These are phyloP conservation scores for Pantala flavescens DNA, from an alignment of 1,140 invertebrate species.

Conservation along the genomic window DNA sequence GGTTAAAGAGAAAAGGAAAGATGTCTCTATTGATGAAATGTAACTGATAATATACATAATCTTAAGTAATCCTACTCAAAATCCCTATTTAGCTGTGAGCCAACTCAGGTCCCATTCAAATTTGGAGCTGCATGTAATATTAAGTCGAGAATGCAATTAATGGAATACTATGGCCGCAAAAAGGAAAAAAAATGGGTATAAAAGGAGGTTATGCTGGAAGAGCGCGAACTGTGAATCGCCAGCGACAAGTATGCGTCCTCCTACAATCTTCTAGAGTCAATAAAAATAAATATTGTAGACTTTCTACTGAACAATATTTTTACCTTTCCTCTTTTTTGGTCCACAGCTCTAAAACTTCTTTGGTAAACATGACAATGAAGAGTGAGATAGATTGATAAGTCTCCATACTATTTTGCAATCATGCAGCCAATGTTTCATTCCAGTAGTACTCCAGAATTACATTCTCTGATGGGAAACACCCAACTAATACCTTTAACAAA, in stretches of 20 bases:
- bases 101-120: neutral
- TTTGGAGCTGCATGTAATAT: neutral
- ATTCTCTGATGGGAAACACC: constrained; percentile 1
- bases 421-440: neutral
- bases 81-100: constrained; percentile 1
- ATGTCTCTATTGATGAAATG: neutral
- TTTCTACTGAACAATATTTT: constrained; percentile 8
- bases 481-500: constrained; percentile 7
- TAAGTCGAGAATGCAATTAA: neutral
- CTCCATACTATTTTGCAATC: neutral
- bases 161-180: neutral
- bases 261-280: constrained; percentile 7
- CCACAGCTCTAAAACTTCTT: constrained; percentile 1
- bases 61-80: neutral
- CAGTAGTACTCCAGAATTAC: neutral
- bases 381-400: neutral
- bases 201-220: neutral
- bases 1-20: neutral
- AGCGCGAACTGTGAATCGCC: constrained; percentile 6
- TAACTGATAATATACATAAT: neutral
- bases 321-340: neutral
- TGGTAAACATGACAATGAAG: constrained; percentile 9
- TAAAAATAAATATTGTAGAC: constrained; percentile 11
- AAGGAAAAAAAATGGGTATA: constrained; percentile 1
- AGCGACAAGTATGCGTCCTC: constrained; percentile 2